Evolutionary conservation across 2,113 vertebrate genomes (phyloP).

Genomic region (Mola mola): DNA sequence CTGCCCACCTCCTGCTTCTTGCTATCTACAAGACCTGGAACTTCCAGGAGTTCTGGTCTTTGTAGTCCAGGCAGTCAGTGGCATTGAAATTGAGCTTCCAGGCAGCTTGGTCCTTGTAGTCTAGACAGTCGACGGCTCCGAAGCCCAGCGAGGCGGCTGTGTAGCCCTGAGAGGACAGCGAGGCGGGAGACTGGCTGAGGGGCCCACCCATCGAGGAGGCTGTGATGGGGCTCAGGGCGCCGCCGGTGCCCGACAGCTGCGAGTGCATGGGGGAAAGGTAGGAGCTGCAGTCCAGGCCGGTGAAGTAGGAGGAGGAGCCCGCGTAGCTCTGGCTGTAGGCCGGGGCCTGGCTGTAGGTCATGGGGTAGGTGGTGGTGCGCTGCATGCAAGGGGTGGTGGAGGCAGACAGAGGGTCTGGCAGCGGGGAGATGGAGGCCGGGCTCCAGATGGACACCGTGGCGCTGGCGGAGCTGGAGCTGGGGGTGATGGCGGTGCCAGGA

Average conservation of each 20-base stretch:
- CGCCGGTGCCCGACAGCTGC: slow-evolving; percentile 84
- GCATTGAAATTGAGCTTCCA: slow-evolving; percentile 91
- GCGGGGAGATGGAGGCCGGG: slow-evolving; percentile 87
- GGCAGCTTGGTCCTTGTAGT: slow-evolving; percentile 88
- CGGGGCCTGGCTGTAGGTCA: slow-evolving; percentile 85
- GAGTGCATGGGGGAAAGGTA: slow-evolving; percentile 92
- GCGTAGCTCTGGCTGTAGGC: slow-evolving; percentile 86
- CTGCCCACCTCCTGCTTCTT: slow-evolving; percentile 19
- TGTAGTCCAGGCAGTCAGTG: slow-evolving; percentile 90
- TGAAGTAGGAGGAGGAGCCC: slow-evolving; percentile 86
- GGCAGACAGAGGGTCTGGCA: slow-evolving; percentile 83
- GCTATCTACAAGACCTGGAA: slow-evolving; percentile 88
- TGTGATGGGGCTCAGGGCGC: slow-evolving; percentile 85
- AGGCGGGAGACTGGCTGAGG: slow-evolving; percentile 85
- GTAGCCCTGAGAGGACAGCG: slow-evolving; percentile 85
- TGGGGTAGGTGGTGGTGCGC: slow-evolving; percentile 82
- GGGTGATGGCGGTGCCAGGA: slow-evolving; percentile 78
- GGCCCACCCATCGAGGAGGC: slow-evolving; percentile 84
- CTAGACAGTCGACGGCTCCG: slow-evolving; percentile 86
- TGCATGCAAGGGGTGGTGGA: slow-evolving; percentile 83
- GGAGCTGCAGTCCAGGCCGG: slow-evolving; percentile 87
- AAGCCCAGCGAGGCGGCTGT: slow-evolving; percentile 84
- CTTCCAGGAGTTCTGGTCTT: slow-evolving; percentile 92
- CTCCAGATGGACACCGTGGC: slow-evolving; percentile 90
- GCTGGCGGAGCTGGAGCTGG: slow-evolving; percentile 82